Percentiles rank a stretch among this genome's conserved stretches.
Conservation (phyloP, 2,797 vertebrate species). For the Sciaenops ocellatus region DNA sequence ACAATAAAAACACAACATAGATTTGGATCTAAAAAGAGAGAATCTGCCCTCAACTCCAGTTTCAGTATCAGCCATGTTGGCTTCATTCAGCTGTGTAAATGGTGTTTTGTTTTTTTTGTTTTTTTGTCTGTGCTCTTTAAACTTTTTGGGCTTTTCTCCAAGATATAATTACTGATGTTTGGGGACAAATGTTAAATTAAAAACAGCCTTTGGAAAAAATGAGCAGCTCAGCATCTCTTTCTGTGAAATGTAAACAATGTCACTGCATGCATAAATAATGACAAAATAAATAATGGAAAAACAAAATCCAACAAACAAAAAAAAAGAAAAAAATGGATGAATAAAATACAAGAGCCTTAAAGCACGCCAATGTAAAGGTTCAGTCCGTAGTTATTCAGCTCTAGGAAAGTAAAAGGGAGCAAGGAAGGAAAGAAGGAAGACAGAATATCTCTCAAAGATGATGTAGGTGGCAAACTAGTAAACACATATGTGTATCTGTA, state of each 20-base stretch:
- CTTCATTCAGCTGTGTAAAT: neutral
- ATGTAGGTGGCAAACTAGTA: constrained; percentile 13
- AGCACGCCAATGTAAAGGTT: constrained; percentile 37
- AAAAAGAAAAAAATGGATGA: constrained; percentile 16
- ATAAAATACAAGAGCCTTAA: constrained; percentile 41
- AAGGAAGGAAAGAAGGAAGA: constrained; percentile 41
- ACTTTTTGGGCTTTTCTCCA: neutral
- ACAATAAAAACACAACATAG: neutral
- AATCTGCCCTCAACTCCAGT: constrained; percentile 2
- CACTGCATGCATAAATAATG: constrained; percentile 76
- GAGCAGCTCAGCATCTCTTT: constrained; percentile 58
- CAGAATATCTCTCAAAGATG: constrained; percentile 13
- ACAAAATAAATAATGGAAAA: constrained; percentile 73
- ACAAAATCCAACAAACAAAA: constrained; percentile 38
- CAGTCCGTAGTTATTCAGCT: constrained; percentile 30
- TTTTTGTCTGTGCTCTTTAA: neutral
- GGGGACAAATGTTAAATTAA: constrained; percentile 12
- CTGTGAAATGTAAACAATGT: constrained; percentile 80
- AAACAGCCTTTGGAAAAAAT: constrained; percentile 50
- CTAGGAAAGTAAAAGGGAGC: constrained; percentile 11
- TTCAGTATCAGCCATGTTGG: constrained; percentile 2
- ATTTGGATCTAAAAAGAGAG: constrained; percentile 22
- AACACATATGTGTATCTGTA: constrained; percentile 3
- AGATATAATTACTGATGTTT: neutral
- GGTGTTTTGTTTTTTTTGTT: neutral